Conservation (phyloP, 1,140 invertebrate species). For the Bemisia tabaci region DNA sequence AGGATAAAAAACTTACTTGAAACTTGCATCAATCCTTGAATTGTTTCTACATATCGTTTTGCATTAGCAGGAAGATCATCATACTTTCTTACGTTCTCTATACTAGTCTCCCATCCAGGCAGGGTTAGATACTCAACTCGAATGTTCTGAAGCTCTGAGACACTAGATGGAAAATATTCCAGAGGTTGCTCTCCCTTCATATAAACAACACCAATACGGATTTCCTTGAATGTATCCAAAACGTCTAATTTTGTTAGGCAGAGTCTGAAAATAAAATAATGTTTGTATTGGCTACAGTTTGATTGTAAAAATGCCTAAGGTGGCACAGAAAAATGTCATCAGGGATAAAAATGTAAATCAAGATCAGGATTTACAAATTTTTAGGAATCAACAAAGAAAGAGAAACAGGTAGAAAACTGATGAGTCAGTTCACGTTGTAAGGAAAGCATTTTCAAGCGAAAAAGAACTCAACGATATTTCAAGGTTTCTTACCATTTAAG, state of each 20-base stretch:
- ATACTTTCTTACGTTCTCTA: slow-evolving; percentile 67
- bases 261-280: slow-evolving; percentile 37
- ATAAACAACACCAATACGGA: slow-evolving; percentile 74
- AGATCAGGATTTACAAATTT: too few species aligned
- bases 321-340: too few species aligned
- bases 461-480: too few species aligned
- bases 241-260: slow-evolving; percentile 97
- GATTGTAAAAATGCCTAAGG: too few species aligned
- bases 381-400: too few species aligned
- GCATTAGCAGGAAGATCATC: slow-evolving; percentile 79
- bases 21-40: slow-evolving; percentile 72
- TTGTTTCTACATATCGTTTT: slow-evolving; percentile 67
- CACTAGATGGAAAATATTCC: slow-evolving; percentile 62
- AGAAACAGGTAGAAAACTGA: too few species aligned
- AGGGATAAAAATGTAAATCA: too few species aligned
- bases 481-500: too few species aligned
- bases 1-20: slow-evolving; percentile 64
- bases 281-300: too few species aligned
- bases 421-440: too few species aligned
- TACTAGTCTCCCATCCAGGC: slow-evolving; percentile 79
- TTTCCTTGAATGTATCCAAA: slow-evolving; percentile 76
- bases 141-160: slow-evolving; percentile 47
- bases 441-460: too few species aligned
- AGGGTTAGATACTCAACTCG: slow-evolving; percentile 75
- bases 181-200: slow-evolving; percentile 67